phyloP scores from a whole-genome alignment of 1,140 invertebrate species.

The Brachionus rotundiformis region DNA sequence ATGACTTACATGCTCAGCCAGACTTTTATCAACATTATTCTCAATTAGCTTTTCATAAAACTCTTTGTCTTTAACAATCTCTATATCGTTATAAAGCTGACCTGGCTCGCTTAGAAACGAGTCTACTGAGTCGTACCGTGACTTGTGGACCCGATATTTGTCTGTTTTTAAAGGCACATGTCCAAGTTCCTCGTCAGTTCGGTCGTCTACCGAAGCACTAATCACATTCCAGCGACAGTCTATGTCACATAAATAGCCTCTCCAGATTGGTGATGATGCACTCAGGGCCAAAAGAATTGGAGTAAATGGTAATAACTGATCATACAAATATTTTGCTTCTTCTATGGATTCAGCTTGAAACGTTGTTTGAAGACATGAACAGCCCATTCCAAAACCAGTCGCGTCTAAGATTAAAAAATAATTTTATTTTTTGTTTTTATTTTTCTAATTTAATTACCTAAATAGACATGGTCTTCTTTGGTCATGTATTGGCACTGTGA shows the following conservation, averaged over 20 bases:
- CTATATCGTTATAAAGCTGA: constrained; percentile 86
- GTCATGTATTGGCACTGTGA: constrained; percentile 19
- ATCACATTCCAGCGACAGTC: constrained; percentile 97
- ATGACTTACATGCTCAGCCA: constrained; percentile 94
- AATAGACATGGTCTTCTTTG: constrained; percentile 61
- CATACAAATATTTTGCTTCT: constrained; percentile 92
- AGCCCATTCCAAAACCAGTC: constrained; percentile 99
- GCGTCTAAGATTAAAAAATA: constrained; percentile 72
- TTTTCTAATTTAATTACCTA: not conserved
- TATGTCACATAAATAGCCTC: constrained; percentile 87
- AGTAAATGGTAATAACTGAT: constrained; percentile 92
- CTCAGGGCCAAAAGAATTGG: constrained; percentile 95
- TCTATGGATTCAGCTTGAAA: constrained; percentile 90
- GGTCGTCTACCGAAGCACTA: constrained; percentile 88
- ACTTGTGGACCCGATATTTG: constrained; percentile 87
- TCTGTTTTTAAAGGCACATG: constrained; percentile 69
- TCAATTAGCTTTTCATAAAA: constrained; percentile 79
- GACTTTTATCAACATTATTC: constrained; percentile 82
- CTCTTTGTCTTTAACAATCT: constrained; percentile 79
- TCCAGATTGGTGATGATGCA: constrained; percentile 89
- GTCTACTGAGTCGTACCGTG: constrained; percentile 95
- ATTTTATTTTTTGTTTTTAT: not conserved
- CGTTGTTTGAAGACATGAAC: constrained; percentile 87
- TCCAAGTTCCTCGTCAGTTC: constrained; percentile 89
- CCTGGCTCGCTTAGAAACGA: constrained; percentile 87